Percentiles rank a stretch among this genome's conserved stretches.
Evolutionary conservation across 2,113 vertebrate genomes (phyloP).

Genomic region (Loxodonta africana): DNA sequence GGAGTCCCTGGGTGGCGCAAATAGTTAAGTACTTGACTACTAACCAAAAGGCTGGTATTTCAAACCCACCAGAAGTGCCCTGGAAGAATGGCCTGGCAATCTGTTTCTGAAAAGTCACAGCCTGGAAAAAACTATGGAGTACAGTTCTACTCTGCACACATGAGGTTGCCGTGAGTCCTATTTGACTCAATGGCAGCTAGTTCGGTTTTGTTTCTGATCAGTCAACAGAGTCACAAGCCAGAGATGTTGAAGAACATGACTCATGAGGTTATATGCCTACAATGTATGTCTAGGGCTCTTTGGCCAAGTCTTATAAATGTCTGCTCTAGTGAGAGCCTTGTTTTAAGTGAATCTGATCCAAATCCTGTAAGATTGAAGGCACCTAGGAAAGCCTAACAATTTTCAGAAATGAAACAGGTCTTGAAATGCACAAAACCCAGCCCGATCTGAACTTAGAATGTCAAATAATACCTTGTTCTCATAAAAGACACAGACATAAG

Average conservation of each 20-base stretch:
- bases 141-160: not conserved
- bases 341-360: not conserved
- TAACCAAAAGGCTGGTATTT: not conserved
- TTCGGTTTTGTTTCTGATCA: not conserved
- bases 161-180: not conserved
- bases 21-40: not conserved
- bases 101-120: not conserved
- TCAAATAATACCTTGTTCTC: not conserved
- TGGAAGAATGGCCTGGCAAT: not conserved
- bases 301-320: accelerated
- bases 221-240: not conserved
- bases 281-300: accelerated
- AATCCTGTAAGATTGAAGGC: not conserved
- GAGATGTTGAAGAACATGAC: accelerated
- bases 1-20: not conserved
- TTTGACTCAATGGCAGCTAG: not conserved
- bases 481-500: not conserved
- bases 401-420: not conserved
- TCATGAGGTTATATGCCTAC: accelerated
- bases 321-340: not conserved
- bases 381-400: not conserved
- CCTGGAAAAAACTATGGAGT: not conserved
- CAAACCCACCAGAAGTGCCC: not conserved
- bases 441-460: no score
- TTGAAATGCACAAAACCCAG: not conserved